Base-by-base conservation (phyloP, 2,797 vertebrate species). In the Eulemur albifrons region DNA sequence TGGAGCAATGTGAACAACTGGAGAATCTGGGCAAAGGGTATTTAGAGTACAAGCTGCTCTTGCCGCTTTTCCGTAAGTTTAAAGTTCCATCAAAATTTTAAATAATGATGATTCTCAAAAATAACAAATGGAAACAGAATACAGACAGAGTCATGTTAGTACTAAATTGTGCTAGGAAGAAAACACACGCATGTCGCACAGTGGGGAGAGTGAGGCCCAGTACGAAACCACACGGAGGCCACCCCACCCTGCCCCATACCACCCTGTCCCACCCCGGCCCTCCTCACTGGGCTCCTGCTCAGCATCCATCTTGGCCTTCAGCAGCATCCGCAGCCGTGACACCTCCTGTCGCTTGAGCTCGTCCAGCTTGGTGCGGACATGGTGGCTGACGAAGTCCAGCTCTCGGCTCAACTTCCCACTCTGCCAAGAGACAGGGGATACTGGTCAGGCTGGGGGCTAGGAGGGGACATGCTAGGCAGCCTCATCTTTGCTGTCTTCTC, bases 261-360 rank as follows among this genome's bases (percentile, higher is more conserved):
- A 5, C 11, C 30, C 61, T 17, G 23, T 17, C 9, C 20, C 1
- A 0, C 18, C 38, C 38, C 5, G 14, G 18, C 45, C 52, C 2
- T 2, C 13, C 99, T 99, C 88, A 99, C 99, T 99, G 97, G 99
- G 99, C 7, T 99, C 98, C 98, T 99, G 99, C 95, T 99, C 98
- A 5, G 99, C 99, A 27, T 99, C 99, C 99, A 99, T 98, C 97
- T 99, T 99, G 95, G 99, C 99, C 94, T 99, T 99, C 45, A 99
- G 98, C 95, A 99, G 98, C 99, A 99, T 99, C 93, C 99, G 98
- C 50, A 99, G 99, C 43, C 99, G 98, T 0, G 99, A 99, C 25
- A 99, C 99, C 94, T 99, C 99, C 98, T 99, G 99, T 1, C 99
- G 98, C 98, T 99, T 99, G 96, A 99, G 98, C 97, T 99, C 99